Evolutionary conservation across 1,140 invertebrate species (phyloP), one percentile per base, ranked within the genome.

Genomic region (Eumaeus atala): DNA sequence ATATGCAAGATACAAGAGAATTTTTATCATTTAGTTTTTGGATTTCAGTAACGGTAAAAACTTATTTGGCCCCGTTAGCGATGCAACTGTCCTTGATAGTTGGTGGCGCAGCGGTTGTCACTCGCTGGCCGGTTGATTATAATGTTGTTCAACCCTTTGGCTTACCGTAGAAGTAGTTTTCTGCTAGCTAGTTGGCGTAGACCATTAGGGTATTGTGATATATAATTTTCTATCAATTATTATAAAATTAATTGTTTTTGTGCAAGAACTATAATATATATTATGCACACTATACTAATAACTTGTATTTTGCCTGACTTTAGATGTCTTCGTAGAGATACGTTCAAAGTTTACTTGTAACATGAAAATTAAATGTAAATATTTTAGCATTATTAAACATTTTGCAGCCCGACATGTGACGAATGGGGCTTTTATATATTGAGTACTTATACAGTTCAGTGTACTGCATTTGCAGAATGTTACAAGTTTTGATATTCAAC

Each of bases 11-110:
- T 83, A 81, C 69, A 63, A 82, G 67, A 84, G 64, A 84, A 71
- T 83, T 87, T 85, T 84, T 87, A 84, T 81, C 74, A 84, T 87
- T 87, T 87, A 84, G 84, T 84, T 84, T 84, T 84, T 84, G 81
- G 64, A 87, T 84, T 84, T 77, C 74, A 84, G 84, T 87, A 87
- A 84, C 79, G 84, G 80, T 86, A 84, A 79, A 83, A 67, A 82
- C 64, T 86, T 87, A 82, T 86, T 87, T 87, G 81, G 81, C 84
- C 84, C 82, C 84, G 84, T 84, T 85, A 85, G 82, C 77, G 77
- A 84, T 87, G 84, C 87, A 88, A 88, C 84, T 87, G 85, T 87
- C 84, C 84, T 76, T 64, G 83, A 84, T 78, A 84, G 80, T 79
- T 79, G 77, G 67, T 54, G 71, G 58, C 60, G 54, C 60, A 18